These are phyloP conservation scores for Melanotaenia boesemani DNA, from an alignment of 2,797 vertebrate genomes.

Conservation along the genomic window DNA sequence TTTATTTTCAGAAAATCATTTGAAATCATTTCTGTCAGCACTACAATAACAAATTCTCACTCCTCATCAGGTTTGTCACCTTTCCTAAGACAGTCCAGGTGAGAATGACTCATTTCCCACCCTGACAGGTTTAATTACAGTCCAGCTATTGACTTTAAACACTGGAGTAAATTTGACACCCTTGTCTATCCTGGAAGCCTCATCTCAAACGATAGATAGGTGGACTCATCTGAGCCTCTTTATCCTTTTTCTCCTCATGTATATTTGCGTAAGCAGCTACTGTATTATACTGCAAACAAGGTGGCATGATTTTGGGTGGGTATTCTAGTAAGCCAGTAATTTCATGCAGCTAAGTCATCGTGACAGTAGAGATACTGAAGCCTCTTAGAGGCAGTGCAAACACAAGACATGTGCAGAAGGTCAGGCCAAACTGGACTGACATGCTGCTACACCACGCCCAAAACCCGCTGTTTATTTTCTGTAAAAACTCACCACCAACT, in stretches of 20 bases:
- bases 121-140: slow-evolving; percentile 25
- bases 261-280: slow-evolving; percentile 32
- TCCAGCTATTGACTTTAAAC: neutral
- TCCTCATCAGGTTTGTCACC: neutral
- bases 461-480: neutral
- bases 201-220: slow-evolving; percentile 4
- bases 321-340: neutral
- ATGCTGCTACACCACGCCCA: slow-evolving; percentile 27
- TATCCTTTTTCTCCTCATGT: neutral
- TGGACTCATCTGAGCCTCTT: slow-evolving; percentile 20
- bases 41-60: neutral
- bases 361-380: slow-evolving; percentile 13
- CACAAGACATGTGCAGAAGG: slow-evolving; percentile 49
- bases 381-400: slow-evolving; percentile 24
- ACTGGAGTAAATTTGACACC: slow-evolving; percentile 8
- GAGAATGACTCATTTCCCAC: neutral
- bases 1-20: neutral
- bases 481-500: neutral
- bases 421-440: slow-evolving; percentile 11
- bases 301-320: slow-evolving; percentile 25
- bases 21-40: neutral
- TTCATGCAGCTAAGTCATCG: neutral
- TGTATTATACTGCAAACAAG: slow-evolving; percentile 36
- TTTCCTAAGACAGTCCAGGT: slow-evolving; percentile 4
- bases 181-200: neutral